Conservation (phyloP, 30 jellyfish, hydroid and myxozoan species). For the Aurelia coerulea region DNA sequence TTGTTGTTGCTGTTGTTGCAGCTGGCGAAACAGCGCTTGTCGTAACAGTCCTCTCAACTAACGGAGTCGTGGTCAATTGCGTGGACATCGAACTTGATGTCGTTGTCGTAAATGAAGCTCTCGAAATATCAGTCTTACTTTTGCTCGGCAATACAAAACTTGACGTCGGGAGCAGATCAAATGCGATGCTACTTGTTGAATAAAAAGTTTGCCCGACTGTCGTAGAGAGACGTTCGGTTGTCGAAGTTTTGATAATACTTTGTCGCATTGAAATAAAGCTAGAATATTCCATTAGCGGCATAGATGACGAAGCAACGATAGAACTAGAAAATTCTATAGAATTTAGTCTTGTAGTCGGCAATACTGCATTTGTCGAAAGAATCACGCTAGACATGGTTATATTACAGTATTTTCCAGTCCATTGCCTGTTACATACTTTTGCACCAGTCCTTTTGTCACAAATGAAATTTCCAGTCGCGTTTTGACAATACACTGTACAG, state of each 20-base stretch:
- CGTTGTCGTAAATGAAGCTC: background rate
- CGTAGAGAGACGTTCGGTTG: background rate
- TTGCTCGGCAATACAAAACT: background rate
- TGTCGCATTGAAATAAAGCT: background rate
- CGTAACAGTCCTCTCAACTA: constrained; percentile 1
- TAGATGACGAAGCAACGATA: too few relatives aligned
- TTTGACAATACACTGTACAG: constrained; percentile 47
- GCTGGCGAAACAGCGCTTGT: background rate
- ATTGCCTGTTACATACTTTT: constrained; percentile 24
- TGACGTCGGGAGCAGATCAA: background rate
- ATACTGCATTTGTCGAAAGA: background rate
- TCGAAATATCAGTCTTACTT: background rate
- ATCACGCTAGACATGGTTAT: background rate
- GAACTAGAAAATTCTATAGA: too few relatives aligned
- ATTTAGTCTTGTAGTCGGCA: too few relatives aligned
- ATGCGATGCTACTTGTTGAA: background rate
- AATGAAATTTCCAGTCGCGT: background rate
- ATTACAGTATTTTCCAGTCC: constrained; percentile 58
- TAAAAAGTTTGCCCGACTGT: background rate
- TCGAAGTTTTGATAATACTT: background rate
- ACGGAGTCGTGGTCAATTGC: constrained; percentile 1
- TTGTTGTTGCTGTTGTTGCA: constrained; percentile 25
- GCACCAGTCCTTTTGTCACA: constrained; percentile 68
- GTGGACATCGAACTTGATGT: background rate
- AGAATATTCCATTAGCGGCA: background rate